phyloP scores from a whole-genome alignment of 2,797 vertebrate species.

The Karalla daura region DNA sequence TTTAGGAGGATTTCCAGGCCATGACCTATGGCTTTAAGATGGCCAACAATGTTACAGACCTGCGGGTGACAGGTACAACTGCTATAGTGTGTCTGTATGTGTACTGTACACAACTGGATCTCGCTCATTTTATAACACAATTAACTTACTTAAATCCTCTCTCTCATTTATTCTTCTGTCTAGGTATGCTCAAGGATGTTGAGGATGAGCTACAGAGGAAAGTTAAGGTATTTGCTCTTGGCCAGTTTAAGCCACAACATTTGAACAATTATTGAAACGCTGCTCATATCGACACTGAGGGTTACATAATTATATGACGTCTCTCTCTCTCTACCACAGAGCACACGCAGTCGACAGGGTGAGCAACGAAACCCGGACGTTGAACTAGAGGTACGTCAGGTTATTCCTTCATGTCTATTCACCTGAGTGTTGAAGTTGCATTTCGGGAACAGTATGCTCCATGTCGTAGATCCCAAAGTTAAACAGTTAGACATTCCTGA shows the following conservation, averaged over 20 bases:
- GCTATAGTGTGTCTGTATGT: neutral
- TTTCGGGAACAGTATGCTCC: neutral
- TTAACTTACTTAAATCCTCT: no score
- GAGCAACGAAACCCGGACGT: conserved; percentile 97
- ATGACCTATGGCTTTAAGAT: conserved; percentile 99
- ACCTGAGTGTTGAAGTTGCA: neutral
- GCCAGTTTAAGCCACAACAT: neutral
- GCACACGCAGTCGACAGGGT: conserved; percentile 96
- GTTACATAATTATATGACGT: neutral
- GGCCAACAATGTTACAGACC: conserved; percentile 97
- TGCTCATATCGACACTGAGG: neutral
- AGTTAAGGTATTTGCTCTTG: conserved; percentile 90
- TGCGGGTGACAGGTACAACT: conserved; percentile 94
- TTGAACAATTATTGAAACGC: neutral
- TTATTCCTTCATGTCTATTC: neutral
- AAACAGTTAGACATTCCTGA: neutral
- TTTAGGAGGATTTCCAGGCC: conserved; percentile 98
- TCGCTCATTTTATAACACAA: no score
- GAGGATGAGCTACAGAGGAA: conserved; percentile 98
- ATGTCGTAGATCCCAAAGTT: neutral
- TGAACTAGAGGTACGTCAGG: conserved; percentile 91
- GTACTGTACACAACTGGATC: neutral
- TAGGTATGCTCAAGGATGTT: conserved; percentile 99
- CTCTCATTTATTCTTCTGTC: conserved; percentile 5
- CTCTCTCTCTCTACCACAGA: conserved; percentile 78